These are phyloP conservation scores for Fulica atra DNA, from an alignment of 2,113 vertebrate species.

Conservation along the genomic window DNA sequence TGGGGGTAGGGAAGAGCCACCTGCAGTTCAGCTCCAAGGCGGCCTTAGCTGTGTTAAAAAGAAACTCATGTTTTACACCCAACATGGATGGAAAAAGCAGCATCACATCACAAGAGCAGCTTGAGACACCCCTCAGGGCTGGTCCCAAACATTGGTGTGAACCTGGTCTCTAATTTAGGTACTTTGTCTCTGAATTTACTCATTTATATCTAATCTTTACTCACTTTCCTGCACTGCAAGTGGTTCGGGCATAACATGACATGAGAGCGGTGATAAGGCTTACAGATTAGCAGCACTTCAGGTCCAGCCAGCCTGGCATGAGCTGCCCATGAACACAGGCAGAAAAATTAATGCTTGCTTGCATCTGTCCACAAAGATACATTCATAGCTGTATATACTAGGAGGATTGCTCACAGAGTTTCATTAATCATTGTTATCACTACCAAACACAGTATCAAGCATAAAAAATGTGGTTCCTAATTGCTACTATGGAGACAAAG, in stretches of 20 bases:
- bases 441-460: slow-evolving; percentile 25
- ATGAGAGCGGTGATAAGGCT: background rate
- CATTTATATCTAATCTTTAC: background rate
- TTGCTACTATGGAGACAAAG: slow-evolving; percentile 44
- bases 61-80: background rate
- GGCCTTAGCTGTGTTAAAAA: background rate
- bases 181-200: background rate
- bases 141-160: background rate
- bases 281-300: background rate
- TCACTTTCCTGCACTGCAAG: background rate
- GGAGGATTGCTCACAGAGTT: background rate
- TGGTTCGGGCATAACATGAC: background rate
- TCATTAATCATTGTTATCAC: slow-evolving; percentile 40
- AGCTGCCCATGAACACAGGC: background rate
- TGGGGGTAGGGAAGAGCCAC: background rate
- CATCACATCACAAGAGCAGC: background rate
- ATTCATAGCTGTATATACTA: slow-evolving; percentile 3
- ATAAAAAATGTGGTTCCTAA: slow-evolving; percentile 22
- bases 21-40: background rate
- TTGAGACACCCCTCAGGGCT: background rate
- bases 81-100: background rate
- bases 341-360: slow-evolving; percentile 25
- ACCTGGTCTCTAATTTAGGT: background rate
- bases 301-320: background rate
- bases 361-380: background rate